Conservation (phyloP, 1,140 invertebrate species). For the Coelopa frigida region DNA sequence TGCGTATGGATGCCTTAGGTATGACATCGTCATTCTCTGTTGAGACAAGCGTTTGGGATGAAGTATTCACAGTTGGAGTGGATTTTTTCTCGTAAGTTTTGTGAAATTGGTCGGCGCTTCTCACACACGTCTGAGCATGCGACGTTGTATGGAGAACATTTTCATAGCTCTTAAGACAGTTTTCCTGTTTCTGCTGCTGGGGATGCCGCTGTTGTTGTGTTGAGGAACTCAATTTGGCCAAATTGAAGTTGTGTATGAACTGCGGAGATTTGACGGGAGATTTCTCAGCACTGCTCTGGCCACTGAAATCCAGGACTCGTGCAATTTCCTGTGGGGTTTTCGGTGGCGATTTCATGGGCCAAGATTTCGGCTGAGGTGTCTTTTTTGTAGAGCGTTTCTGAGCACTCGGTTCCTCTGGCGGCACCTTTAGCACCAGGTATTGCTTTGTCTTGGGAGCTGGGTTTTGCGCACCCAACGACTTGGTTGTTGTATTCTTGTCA, state of each 20-base stretch:
- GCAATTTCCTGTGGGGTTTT: slow-evolving; percentile 13
- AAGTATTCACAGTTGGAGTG: not conserved
- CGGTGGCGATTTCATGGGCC: slow-evolving; percentile 9
- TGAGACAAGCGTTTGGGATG: not conserved
- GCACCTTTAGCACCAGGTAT: not conserved
- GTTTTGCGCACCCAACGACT: not conserved
- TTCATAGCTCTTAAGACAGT: no score
- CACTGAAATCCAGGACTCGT: slow-evolving; percentile 7
- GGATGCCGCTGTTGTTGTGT: not conserved
- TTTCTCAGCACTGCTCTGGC: no score
- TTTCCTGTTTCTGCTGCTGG: no score
- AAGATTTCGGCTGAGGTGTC: not conserved
- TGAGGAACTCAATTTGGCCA: no score
- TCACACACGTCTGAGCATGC: no score
- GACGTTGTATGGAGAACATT: no score
- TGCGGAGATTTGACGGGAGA: no score
- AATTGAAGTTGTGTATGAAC: no score
- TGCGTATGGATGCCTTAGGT: slow-evolving; percentile 1
- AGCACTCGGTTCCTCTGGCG: not conserved
- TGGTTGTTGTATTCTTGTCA: not conserved
- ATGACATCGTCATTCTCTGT: not conserved
- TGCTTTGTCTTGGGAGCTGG: not conserved
- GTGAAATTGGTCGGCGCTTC: no score
- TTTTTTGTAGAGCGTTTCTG: not conserved
- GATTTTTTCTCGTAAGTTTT: not conserved